A percentile compares a stretch with the other conserved stretches of the same genome.
phyloP scores from a whole-genome alignment of 2,797 vertebrate species.

The Allochrocebus solatus region DNA sequence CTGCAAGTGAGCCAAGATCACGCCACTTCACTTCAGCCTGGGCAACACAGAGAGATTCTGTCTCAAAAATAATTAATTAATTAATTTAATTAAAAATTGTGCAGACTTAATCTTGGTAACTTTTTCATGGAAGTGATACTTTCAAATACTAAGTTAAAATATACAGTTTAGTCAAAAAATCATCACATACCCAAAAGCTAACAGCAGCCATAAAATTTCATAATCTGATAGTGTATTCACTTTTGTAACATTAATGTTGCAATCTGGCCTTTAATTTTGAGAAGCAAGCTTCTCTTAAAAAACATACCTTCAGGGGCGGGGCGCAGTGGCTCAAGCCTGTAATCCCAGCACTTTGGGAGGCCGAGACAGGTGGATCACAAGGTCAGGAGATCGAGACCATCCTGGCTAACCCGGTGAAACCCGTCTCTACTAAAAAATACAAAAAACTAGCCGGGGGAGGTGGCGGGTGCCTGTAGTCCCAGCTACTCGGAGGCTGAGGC shows the following conservation, averaged over 20 bases:
- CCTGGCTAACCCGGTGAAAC: too few species aligned
- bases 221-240: slow-evolving; percentile 25
- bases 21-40: not conserved
- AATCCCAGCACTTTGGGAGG: too few species aligned
- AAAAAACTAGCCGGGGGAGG: too few species aligned
- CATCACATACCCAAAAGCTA: not conserved
- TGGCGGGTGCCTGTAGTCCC: too few species aligned
- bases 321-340: too few species aligned
- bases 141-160: slow-evolving; percentile 36
- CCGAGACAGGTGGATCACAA: too few species aligned
- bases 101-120: not conserved
- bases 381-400: too few species aligned
- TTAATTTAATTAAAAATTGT: not conserved
- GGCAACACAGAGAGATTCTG: not conserved
- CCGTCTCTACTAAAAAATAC: too few species aligned
- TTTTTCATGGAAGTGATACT: not conserved
- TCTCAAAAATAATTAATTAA: not conserved
- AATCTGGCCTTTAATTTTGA: slow-evolving; percentile 54
- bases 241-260: slow-evolving; percentile 38
- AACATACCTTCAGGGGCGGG: not conserved
- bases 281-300: slow-evolving; percentile 51
- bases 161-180: not conserved
- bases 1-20: not conserved
- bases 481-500: too few species aligned
- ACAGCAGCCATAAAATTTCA: slow-evolving; percentile 15